Conservation (phyloP, 2,113 vertebrate species). For the Epinephelus lanceolatus region DNA sequence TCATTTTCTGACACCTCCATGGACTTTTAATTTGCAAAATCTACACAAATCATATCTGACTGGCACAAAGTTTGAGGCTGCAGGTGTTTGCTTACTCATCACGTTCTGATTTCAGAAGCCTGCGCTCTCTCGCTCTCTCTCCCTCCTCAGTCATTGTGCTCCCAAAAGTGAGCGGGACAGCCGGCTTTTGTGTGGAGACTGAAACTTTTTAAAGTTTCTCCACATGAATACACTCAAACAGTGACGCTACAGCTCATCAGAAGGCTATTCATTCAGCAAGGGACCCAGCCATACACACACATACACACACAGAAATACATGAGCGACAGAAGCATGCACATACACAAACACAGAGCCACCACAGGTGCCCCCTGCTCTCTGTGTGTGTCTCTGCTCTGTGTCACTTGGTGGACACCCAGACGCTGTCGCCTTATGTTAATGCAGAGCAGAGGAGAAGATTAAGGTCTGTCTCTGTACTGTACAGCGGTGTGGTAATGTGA, state of each 20-base stretch:
- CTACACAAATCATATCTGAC: background rate
- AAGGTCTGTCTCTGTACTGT: constrained; percentile 39
- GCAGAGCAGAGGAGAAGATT: constrained; percentile 30
- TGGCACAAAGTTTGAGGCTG: constrained; percentile 20
- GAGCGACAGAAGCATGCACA: constrained; percentile 13
- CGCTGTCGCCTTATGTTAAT: constrained; percentile 65
- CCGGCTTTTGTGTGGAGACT: constrained; percentile 77
- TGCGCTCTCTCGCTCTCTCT: constrained; percentile 26
- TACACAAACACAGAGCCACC: constrained; percentile 37
- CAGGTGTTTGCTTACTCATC: constrained; percentile 63
- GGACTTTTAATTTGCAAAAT: constrained; percentile 5
- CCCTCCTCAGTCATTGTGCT: constrained; percentile 78
- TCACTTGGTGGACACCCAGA: constrained; percentile 53
- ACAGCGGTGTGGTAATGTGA: constrained; percentile 18
- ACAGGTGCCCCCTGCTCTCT: constrained; percentile 38
- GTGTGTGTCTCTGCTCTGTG: constrained; percentile 37
- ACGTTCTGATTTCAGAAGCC: constrained; percentile 42
- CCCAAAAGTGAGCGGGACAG: constrained; percentile 79
- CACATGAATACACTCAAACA: constrained; percentile 80
- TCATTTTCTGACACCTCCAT: background rate
- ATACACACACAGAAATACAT: constrained; percentile 28
- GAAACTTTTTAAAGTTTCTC: constrained; percentile 82
- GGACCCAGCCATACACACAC: constrained; percentile 29
- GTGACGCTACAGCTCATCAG: constrained; percentile 76
- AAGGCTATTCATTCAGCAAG: constrained; percentile 65